phyloP scores from a whole-genome alignment of 1,140 invertebrate genomes.

The Neomicropteryx cornuta region DNA sequence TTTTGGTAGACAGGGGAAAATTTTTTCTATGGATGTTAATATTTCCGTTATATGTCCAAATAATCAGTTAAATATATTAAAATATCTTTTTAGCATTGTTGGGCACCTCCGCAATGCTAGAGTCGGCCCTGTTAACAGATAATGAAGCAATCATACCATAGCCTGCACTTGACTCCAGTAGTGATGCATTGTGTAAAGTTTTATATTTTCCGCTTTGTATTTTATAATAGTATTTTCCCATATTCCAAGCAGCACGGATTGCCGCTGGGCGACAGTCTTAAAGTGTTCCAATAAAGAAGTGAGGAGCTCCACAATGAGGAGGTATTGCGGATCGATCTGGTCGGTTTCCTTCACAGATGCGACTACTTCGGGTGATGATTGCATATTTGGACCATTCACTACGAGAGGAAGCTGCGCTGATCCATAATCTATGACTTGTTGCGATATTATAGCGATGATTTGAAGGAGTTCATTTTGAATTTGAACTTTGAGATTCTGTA shows the following conservation, averaged over 20 bases:
- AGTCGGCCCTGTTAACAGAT: neutral
- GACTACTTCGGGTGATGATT: too few relatives aligned
- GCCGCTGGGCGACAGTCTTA: constrained; percentile 56
- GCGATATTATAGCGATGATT: constrained; percentile 65
- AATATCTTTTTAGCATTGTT: neutral
- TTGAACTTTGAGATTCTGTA: constrained; percentile 63
- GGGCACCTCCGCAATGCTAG: neutral
- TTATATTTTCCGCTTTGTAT: constrained; percentile 39
- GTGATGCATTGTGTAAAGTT: constrained; percentile 66
- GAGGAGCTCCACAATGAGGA: constrained; percentile 43
- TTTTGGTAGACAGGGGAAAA: neutral
- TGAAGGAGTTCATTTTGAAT: constrained; percentile 70
- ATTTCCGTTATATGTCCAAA: neutral
- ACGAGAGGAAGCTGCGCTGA: constrained; percentile 21
- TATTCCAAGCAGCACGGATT: constrained; percentile 49
- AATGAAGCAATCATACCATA: constrained; percentile 48
- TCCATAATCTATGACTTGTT: constrained; percentile 52
- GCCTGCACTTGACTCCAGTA: constrained; percentile 84
- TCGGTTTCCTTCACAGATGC: too few relatives aligned
- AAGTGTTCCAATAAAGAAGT: constrained; percentile 66
- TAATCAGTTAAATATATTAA: neutral
- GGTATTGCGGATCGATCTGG: constrained; percentile 6
- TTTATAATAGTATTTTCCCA: constrained; percentile 46
- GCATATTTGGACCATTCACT: constrained; percentile 8
- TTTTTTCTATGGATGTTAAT: neutral